Percentiles rank a stretch among this genome's conserved stretches.
phyloP scores from a whole-genome alignment of 1,140 invertebrate species.

The Zaprionus gabonicus region DNA sequence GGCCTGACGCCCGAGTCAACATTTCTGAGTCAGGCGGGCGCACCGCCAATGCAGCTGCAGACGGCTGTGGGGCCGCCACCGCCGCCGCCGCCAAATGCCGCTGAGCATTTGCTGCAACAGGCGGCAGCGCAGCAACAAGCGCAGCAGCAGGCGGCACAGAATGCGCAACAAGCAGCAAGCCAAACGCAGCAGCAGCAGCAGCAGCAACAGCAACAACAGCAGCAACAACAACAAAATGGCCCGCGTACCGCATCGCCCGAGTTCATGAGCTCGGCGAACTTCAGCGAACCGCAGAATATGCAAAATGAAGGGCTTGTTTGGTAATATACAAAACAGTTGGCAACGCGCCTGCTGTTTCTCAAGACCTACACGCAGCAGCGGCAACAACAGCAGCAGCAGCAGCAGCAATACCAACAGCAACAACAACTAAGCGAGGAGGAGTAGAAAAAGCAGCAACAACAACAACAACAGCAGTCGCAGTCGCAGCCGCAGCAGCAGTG shows the following conservation, averaged over 20 bases:
- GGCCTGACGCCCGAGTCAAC: constrained; percentile 88
- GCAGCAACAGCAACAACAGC: constrained; percentile 56
- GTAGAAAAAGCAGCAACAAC: constrained; percentile 36
- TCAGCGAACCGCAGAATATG: constrained; percentile 89
- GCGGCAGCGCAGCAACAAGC: constrained; percentile 67
- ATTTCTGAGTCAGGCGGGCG: constrained; percentile 87
- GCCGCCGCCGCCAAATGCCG: constrained; percentile 71
- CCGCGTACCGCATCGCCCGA: constrained; percentile 85
- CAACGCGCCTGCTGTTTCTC: constrained; percentile 79
- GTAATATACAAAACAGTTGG: constrained; percentile 86
- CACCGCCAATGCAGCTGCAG: constrained; percentile 86
- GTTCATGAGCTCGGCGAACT: constrained; percentile 86
- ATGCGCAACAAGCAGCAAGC: constrained; percentile 81
- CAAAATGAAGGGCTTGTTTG: constrained; percentile 90
- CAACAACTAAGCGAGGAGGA: constrained; percentile 28
- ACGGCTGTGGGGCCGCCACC: constrained; percentile 86
- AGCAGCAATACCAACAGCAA: constrained; percentile 38
- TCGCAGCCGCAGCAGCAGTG: constrained; percentile 28
- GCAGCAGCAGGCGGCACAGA: constrained; percentile 78
- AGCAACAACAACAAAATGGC: constrained; percentile 81
- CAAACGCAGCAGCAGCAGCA: constrained; percentile 64
- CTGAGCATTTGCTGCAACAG: constrained; percentile 80
- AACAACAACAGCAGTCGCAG: constrained; percentile 19
- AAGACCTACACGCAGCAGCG: constrained; percentile 60
- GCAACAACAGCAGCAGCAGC: constrained; percentile 50